These are phyloP conservation scores for Eumeta japonica DNA, from an alignment of 1,140 invertebrate genomes.

Conservation along the genomic window DNA sequence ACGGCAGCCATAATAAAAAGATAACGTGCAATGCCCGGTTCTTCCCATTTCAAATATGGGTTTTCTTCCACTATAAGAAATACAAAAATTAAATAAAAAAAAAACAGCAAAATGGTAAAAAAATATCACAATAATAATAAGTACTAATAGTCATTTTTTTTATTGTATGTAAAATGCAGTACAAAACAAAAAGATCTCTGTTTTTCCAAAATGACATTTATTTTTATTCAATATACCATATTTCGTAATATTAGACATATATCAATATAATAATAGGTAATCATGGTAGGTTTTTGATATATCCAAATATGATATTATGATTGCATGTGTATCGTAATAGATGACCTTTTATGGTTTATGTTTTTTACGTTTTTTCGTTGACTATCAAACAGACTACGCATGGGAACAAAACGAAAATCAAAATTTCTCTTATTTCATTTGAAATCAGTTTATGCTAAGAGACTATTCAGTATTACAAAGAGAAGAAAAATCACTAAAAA, in stretches of 20 bases:
- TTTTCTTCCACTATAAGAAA: conserved; percentile 48
- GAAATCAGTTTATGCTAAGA: too few relatives aligned
- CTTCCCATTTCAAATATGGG: conserved; percentile 49
- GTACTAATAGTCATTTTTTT: not conserved
- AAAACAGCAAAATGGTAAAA: not conserved
- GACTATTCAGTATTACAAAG: not conserved
- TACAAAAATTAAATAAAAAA: not conserved
- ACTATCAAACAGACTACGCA: too few relatives aligned
- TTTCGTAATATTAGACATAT: too few relatives aligned
- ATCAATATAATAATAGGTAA: too few relatives aligned
- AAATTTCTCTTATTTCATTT: too few relatives aligned
- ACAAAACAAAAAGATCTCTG: not conserved
- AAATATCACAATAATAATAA: not conserved
- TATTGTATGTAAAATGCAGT: not conserved
- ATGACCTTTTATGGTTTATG: too few relatives aligned
- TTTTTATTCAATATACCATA: not conserved
- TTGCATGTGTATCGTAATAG: too few relatives aligned
- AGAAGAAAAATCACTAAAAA: conserved; percentile 2
- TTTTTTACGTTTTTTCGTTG: too few relatives aligned
- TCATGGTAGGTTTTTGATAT: too few relatives aligned
- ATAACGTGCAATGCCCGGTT: conserved; percentile 57
- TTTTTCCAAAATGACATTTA: not conserved
- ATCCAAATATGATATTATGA: too few relatives aligned
- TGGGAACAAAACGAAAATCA: too few relatives aligned
- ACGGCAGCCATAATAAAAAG: conserved; percentile 49